phyloP scores from a whole-genome alignment of 2,113 vertebrate species.

The Pterocles gutturalis region DNA sequence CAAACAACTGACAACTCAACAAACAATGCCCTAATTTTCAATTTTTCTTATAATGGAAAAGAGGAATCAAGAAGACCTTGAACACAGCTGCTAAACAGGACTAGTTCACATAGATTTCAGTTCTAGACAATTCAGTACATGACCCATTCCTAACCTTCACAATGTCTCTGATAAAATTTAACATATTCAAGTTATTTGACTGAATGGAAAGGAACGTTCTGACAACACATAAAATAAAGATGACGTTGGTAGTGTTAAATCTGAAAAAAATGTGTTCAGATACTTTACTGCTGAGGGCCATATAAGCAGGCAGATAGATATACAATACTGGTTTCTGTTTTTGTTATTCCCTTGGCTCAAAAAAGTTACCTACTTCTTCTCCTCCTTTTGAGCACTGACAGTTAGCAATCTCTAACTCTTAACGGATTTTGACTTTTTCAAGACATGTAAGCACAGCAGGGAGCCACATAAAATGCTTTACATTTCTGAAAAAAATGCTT shows the following conservation, averaged over 20 bases:
- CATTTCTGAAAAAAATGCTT: slow-evolving; percentile 13
- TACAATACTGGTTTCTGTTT: not conserved
- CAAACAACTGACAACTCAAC: not conserved
- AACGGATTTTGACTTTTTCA: slow-evolving; percentile 10
- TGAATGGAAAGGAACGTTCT: not conserved
- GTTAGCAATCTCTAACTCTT: not conserved
- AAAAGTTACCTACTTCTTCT: not conserved
- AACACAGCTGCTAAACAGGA: not conserved
- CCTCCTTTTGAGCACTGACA: not conserved
- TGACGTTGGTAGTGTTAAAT: not conserved
- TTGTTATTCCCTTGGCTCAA: not conserved
- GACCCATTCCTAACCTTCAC: not conserved
- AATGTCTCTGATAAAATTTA: not conserved
- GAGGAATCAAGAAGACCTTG: not conserved
- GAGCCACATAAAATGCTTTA: not conserved
- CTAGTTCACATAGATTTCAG: not conserved
- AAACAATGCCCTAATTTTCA: not conserved
- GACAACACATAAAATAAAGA: not conserved
- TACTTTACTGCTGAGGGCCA: not conserved
- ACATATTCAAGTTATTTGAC: not conserved
- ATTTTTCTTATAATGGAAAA: not conserved
- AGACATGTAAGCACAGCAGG: not conserved
- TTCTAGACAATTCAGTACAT: fast-evolving
- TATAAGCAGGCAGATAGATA: not conserved
- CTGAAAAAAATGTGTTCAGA: not conserved